Percentiles rank a stretch among this genome's conserved stretches.
Conservation (phyloP, 2,113 vertebrate genomes). For the Notechis scutatus region DNA sequence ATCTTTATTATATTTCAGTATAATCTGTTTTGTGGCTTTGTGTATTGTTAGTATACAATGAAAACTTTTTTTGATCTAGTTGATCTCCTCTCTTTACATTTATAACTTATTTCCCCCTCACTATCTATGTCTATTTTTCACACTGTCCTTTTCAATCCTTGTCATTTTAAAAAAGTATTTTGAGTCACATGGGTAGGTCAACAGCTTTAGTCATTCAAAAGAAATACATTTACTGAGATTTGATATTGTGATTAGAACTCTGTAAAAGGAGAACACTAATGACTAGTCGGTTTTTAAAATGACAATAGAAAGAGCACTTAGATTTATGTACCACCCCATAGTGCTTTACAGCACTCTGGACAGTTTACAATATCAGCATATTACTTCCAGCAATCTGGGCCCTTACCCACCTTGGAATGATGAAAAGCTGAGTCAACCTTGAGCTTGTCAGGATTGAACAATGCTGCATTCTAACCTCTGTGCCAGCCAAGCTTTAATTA, state of each 20-base stretch:
- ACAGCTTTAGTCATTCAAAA: constrained; percentile 24
- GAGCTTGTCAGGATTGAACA: neutral
- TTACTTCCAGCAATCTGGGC: neutral
- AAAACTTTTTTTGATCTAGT: neutral
- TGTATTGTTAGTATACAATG: constrained; percentile 44
- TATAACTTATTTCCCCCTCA: neutral
- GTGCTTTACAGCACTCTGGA: too few relatives aligned
- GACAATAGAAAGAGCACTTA: neutral
- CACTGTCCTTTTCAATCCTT: constrained; percentile 14
- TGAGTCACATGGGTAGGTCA: constrained; percentile 43
- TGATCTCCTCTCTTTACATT: constrained; percentile 19
- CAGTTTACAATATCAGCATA: neutral
- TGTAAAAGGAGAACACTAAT: constrained; percentile 22
- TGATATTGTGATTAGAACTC: neutral
- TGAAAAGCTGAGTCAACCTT: neutral
- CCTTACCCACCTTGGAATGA: neutral
- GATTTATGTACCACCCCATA: too few relatives aligned
- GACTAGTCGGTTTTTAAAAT: constrained; percentile 16
- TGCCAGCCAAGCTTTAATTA: neutral
- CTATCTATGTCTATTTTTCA: constrained; percentile 6
- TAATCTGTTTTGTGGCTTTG: constrained; percentile 64
- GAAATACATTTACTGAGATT: constrained; percentile 26
- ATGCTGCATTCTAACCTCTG: neutral
- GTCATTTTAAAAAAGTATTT: constrained; percentile 25
- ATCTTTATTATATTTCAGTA: constrained; percentile 54